Evolutionary conservation across 2,888 invertebrate species (phyloP).

Genomic region (Hemithea aestivaria): DNA sequence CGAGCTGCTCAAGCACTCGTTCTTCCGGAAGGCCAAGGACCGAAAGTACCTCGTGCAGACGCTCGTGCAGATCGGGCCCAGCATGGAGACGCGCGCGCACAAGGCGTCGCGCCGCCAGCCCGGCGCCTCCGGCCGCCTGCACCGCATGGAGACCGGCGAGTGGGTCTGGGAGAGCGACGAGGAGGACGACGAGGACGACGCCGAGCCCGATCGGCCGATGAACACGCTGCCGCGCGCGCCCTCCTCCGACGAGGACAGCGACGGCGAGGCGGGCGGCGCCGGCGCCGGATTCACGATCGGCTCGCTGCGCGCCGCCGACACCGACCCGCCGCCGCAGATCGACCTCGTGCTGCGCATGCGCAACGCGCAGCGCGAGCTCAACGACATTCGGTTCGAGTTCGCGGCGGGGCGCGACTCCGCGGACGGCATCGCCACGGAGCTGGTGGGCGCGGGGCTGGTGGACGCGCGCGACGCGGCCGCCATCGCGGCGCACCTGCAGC

Average conservation of each 20-base stretch:
- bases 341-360: slow-evolving; percentile 94
- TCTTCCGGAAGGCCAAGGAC: slow-evolving; percentile 99
- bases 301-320: slow-evolving; percentile 31
- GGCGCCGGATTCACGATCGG: slow-evolving; percentile 25
- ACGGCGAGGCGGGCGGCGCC: slow-evolving; percentile 41
- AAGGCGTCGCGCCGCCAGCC: slow-evolving; percentile 91
- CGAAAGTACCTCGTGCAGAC: slow-evolving; percentile 93
- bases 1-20: slow-evolving; percentile 97
- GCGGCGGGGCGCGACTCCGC: slow-evolving; percentile 94
- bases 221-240: slow-evolving; percentile 80
- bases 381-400: slow-evolving; percentile 99
- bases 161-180: slow-evolving; percentile 99
- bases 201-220: slow-evolving; percentile 80
- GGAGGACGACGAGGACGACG: slow-evolving; percentile 82
- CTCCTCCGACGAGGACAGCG: slow-evolving; percentile 80
- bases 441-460: slow-evolving; percentile 97
- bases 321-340: slow-evolving; percentile 77
- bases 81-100: slow-evolving; percentile 94
- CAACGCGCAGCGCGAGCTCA: slow-evolving; percentile 94
- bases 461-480: slow-evolving; percentile 93
- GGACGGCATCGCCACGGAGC: slow-evolving; percentile 97
- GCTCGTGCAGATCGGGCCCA: slow-evolving; percentile 91
- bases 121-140: slow-evolving; percentile 90
- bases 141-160: slow-evolving; percentile 96
- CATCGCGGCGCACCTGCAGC: slow-evolving; percentile 96